Conservation (phyloP, 2,888 invertebrate species). For the Plutella xylostella region DNA sequence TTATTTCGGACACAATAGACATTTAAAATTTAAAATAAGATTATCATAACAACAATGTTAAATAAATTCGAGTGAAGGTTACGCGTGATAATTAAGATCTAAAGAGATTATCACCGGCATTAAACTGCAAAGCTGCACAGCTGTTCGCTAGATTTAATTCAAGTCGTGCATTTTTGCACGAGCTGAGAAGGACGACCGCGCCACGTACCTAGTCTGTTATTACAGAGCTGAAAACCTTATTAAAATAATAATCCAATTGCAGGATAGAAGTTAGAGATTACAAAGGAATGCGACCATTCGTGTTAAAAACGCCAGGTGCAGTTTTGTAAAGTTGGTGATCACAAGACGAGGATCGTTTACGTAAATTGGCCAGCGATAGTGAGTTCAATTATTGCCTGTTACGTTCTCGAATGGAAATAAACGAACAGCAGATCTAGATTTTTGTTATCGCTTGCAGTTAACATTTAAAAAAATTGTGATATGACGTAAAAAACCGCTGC, state of each 20-base stretch:
- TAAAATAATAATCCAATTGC: conserved; percentile 40
- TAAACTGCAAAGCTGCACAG: conserved; percentile 12
- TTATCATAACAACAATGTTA: not conserved
- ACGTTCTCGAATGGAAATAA: too few relatives aligned
- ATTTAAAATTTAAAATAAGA: not conserved
- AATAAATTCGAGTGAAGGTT: not conserved
- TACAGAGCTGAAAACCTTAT: conserved; percentile 33
- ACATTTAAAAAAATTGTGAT: too few relatives aligned
- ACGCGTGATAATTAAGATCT: too few relatives aligned
- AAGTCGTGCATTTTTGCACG: conserved; percentile 48
- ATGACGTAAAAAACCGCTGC: too few relatives aligned
- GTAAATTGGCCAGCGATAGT: too few relatives aligned
- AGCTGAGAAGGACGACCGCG: conserved; percentile 49
- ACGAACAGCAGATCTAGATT: too few relatives aligned
- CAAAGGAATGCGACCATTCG: conserved; percentile 42
- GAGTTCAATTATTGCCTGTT: too few relatives aligned
- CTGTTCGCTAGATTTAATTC: conserved; percentile 27
- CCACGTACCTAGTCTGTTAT: conserved; percentile 22
- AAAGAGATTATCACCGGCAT: not conserved
- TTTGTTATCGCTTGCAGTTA: too few relatives aligned
- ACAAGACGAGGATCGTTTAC: too few relatives aligned
- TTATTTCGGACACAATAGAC: too few relatives aligned
- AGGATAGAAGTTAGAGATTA: conserved; percentile 38
- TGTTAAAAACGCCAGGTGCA: conserved; percentile 29
- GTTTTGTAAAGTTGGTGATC: too few relatives aligned